phyloP scores from a whole-genome alignment of 2,113 vertebrate species.

The Actenoides hombroni region DNA sequence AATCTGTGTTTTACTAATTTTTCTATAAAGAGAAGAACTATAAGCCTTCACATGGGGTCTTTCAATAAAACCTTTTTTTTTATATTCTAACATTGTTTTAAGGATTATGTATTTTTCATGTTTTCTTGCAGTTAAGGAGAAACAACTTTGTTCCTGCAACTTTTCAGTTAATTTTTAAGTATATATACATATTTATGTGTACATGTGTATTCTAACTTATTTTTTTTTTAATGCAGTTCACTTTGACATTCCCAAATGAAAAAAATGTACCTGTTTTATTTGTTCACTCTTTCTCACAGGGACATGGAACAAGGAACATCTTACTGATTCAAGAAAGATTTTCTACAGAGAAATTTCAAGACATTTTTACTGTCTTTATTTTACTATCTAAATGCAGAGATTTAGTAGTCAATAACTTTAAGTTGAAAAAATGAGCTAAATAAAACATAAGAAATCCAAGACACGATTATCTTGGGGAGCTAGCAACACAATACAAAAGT shows the following conservation, averaged over 20 bases:
- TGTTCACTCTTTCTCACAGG: neutral
- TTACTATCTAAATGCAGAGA: neutral
- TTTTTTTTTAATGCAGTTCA: neutral
- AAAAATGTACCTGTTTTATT: neutral
- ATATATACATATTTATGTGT: neutral
- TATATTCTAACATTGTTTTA: neutral
- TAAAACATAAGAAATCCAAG: neutral
- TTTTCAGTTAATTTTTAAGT: neutral
- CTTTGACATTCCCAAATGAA: neutral
- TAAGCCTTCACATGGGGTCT: neutral
- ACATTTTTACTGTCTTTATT: neutral
- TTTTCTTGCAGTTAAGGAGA: neutral
- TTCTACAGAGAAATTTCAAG: neutral
- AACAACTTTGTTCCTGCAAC: neutral
- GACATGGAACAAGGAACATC: neutral
- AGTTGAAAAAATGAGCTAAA: neutral
- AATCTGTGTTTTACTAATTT: neutral
- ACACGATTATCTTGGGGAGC: neutral
- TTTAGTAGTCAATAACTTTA: neutral
- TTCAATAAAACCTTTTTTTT: neutral
- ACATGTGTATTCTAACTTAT: neutral
- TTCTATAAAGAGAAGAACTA: neutral
- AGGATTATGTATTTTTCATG: neutral
- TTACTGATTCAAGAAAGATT: neutral
- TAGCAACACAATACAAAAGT: neutral